A percentile compares a stretch with the other conserved stretches of the same genome.
Evolutionary conservation across 2,113 vertebrate genomes (phyloP).

Genomic region (Maccullochella peelii): DNA sequence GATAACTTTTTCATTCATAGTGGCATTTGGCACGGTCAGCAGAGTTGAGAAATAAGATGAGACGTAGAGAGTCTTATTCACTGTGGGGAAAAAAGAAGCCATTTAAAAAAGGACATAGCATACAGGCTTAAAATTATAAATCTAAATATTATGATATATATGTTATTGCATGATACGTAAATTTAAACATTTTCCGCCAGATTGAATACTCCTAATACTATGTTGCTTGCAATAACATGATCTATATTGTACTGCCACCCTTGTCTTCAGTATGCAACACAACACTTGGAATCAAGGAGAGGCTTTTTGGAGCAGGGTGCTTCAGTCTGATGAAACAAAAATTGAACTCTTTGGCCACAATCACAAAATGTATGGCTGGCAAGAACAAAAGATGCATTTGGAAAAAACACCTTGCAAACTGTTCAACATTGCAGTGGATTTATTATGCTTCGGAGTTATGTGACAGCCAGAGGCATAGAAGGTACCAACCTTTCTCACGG

Average conservation of each 20-base stretch:
- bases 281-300: conserved; percentile 9
- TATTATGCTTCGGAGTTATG: conserved; percentile 34
- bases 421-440: conserved; percentile 30
- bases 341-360: conserved; percentile 26
- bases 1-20: too few species aligned
- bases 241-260: not conserved
- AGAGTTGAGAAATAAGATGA: too few species aligned
- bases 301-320: conserved; percentile 13
- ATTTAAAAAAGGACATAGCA: not conserved
- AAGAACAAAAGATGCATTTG: conserved; percentile 1
- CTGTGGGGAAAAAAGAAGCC: not conserved
- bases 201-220: not conserved
- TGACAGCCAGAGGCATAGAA: conserved; percentile 23
- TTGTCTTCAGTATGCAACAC: conserved; percentile 8
- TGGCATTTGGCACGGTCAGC: too few species aligned
- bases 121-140: not conserved
- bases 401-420: not conserved
- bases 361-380: conserved; percentile 29
- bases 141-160: not conserved
- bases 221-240: not conserved
- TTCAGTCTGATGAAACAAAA: conserved; percentile 43
- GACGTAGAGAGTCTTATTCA: too few species aligned
- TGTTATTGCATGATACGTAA: not conserved
- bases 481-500: conserved; percentile 10
- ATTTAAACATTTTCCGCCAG: not conserved